phyloP scores from a whole-genome alignment of 2,797 vertebrate species.

The Mormyrus proboscirostris region DNA sequence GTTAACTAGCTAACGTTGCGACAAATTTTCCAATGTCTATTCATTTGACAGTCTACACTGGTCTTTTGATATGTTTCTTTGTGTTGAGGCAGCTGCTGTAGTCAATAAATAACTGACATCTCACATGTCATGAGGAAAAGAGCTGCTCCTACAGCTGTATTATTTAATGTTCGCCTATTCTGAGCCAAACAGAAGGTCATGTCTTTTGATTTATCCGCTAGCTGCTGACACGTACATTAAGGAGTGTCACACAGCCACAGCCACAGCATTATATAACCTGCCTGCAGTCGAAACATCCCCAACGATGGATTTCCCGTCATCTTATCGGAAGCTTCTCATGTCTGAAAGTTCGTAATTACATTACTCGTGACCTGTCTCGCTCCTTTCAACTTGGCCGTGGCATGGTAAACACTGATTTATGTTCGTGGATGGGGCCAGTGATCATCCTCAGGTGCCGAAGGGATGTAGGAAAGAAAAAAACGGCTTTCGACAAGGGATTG shows the following conservation, averaged over 20 bases:
- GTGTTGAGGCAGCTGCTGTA: background rate
- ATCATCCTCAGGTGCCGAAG: background rate
- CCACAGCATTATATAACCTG: background rate
- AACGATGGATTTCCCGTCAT: background rate
- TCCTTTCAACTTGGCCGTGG: background rate
- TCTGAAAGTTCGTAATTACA: background rate
- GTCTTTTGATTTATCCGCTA: slow-evolving; percentile 1
- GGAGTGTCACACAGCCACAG: background rate
- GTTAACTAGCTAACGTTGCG: background rate
- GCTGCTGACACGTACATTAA: background rate
- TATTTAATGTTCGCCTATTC: background rate
- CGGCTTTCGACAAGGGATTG: background rate
- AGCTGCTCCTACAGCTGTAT: background rate
- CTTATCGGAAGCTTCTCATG: background rate
- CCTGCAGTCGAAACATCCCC: background rate
- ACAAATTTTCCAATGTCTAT: background rate
- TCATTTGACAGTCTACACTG: background rate
- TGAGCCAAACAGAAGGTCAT: background rate
- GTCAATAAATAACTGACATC: background rate
- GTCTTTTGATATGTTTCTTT: background rate
- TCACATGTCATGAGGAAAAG: background rate
- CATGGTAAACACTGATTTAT: background rate
- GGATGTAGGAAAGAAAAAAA: background rate
- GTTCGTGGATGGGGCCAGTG: background rate
- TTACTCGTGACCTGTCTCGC: background rate